Conservation (phyloP, 2,113 vertebrate species). For the Chlorodrepanis virens region DNA sequence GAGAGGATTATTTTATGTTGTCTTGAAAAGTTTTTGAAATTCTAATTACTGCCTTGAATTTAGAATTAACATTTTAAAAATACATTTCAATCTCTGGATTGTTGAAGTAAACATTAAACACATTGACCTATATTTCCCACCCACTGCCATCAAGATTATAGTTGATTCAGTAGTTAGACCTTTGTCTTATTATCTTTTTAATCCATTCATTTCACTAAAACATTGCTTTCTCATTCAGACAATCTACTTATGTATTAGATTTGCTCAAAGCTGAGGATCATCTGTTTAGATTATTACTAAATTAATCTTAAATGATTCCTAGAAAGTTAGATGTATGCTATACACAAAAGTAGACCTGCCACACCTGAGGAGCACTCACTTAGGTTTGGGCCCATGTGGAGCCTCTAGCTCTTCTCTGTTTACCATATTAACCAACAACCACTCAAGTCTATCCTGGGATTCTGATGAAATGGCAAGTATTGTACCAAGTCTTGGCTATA, state of each 20-base stretch:
- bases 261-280: slow-evolving; percentile 7
- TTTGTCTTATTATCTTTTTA: slow-evolving; percentile 14
- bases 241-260: slow-evolving; percentile 27
- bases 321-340: background rate
- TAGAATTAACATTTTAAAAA: background rate
- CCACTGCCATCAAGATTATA: background rate
- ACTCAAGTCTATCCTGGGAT: background rate
- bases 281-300: slow-evolving; percentile 16
- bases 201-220: slow-evolving; percentile 16
- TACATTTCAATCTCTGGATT: background rate
- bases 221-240: background rate
- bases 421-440: background rate
- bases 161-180: background rate
- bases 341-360: background rate
- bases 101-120: background rate
- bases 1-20: background rate
- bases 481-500: background rate
- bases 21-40: background rate
- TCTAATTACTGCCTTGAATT: background rate
- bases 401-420: background rate
- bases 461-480: background rate
- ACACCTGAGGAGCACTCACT: background rate
- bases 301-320: background rate
- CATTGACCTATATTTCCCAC: slow-evolving; percentile 35
- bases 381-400: background rate